phyloP scores from a whole-genome alignment of 2,888 invertebrate species.

The Catonia carolina region DNA sequence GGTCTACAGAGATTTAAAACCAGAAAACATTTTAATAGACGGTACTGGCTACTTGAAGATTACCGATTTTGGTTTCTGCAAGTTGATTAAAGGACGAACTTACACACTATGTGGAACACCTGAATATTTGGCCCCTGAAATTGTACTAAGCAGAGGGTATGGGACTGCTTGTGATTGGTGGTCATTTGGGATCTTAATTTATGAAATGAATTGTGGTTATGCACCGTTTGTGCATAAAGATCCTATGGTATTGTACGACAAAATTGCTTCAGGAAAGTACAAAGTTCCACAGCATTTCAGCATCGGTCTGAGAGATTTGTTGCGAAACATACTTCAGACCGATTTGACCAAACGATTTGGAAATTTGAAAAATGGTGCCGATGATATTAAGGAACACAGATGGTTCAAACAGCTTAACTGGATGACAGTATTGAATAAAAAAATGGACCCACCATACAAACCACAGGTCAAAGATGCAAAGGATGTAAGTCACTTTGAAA shows the following conservation, averaged over 20 bases:
- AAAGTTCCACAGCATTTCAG: slow-evolving; percentile 78
- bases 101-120: slow-evolving; percentile 55
- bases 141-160: slow-evolving; percentile 85
- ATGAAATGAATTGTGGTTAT: slow-evolving; percentile 85
- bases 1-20: slow-evolving; percentile 85
- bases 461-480: slow-evolving; percentile 41
- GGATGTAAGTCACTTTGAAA: slow-evolving; percentile 2
- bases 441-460: slow-evolving; percentile 54
- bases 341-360: slow-evolving; percentile 77
- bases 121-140: slow-evolving; percentile 53
- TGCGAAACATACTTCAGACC: slow-evolving; percentile 73
- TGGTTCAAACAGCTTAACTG: slow-evolving; percentile 84
- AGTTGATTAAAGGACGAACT: slow-evolving; percentile 49
- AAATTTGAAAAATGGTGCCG: slow-evolving; percentile 72
- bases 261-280: slow-evolving; percentile 85
- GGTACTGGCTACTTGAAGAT: slow-evolving; percentile 62
- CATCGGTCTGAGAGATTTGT: slow-evolving; percentile 70
- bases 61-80: slow-evolving; percentile 94
- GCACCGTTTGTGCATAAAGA: slow-evolving; percentile 58
- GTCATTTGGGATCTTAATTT: slow-evolving; percentile 83
- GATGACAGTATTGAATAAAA: slow-evolving; percentile 69
- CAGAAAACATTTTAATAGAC: slow-evolving; percentile 83
- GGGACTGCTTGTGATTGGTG: slow-evolving; percentile 94
- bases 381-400: slow-evolving; percentile 78
- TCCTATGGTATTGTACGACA: slow-evolving; percentile 83